phyloP scores from a whole-genome alignment of 2,797 vertebrate genomes.

The Agapornis canus region DNA sequence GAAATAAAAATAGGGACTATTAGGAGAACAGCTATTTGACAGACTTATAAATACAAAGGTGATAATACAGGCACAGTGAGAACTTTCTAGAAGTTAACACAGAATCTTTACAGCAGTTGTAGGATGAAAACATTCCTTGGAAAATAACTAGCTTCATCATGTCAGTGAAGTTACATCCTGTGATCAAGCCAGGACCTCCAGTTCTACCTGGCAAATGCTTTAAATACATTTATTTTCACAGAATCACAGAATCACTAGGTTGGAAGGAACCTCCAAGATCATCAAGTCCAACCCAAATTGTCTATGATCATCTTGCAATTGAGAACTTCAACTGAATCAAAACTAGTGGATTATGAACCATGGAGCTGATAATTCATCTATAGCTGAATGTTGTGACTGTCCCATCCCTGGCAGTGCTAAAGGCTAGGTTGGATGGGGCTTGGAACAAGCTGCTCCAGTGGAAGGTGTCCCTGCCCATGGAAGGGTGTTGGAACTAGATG shows the following conservation, averaged over 20 bases:
- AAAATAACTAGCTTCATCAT: not conserved
- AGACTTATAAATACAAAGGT: not conserved
- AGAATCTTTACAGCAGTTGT: not conserved
- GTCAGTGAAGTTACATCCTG: not conserved
- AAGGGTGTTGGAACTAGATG: not conserved
- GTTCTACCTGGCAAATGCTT: not conserved
- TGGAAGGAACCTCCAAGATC: too few relatives aligned
- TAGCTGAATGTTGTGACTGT: not conserved
- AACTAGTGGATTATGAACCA: not conserved
- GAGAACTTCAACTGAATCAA: not conserved
- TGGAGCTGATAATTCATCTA: fast-evolving
- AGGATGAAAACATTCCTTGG: not conserved
- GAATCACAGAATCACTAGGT: too few relatives aligned
- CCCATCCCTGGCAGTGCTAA: not conserved
- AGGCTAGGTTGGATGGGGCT: not conserved
- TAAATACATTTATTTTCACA: not conserved
- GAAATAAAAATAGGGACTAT: not conserved
- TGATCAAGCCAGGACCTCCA: not conserved
- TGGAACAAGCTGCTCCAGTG: not conserved
- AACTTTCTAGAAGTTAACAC: not conserved
- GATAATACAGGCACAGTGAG: not conserved
- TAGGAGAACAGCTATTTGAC: not conserved
- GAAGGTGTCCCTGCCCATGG: not conserved
- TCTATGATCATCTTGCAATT: not conserved
- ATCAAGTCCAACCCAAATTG: too few relatives aligned